Base-by-base conservation (phyloP, 2,888 invertebrate species). In the Cosmorhoe ocellata region DNA sequence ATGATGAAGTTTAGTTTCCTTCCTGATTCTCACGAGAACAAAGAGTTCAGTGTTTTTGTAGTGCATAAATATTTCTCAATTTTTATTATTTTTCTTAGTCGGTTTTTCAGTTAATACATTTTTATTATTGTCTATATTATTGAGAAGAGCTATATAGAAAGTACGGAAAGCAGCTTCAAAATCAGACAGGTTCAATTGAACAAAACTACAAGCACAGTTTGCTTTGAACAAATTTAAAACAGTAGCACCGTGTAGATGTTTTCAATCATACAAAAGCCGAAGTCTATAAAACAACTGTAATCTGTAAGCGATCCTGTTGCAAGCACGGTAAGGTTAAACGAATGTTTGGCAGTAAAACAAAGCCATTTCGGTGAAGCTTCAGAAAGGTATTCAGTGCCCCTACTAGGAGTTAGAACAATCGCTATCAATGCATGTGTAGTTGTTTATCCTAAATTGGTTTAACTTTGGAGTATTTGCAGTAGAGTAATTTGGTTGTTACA, bases 331-430 rank as follows among this genome's bases (percentile, higher is more conserved):
- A 70, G 61, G 66, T 74, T 67, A 71, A 76, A 74, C 66, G 68
- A 58, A 61, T 67, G 67, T 66, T 69, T 66, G 68, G 68, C 64
- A 69, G 66, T 78, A 75, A 78, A 76, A 54, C 59, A 58, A 63
- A 53, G 53, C 64, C 50, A 65, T 74, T 67, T 69, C 39, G 40
- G 52, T 18, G 33, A 31, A 31, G 32, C 48, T 11, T 14, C 39
- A 3, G 14, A 31, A 24, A 43, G 34, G 49, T 31, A 44, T 51
- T 32, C 39, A 43, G 31, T 36, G 27, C 43, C 48, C 59, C 31
- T 58, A 38, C 51, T 33, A 51, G 41, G 39, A 44, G 33, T 34
- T 18, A 10, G 33, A 42, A 30, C 39, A 30, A 41, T 41, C 10
- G 33, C n/a, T 2, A 18, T 34, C 12, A 14, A 10, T 42, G 9